Evolutionary conservation across 2,797 vertebrate genomes (phyloP).

Genomic region (Rhynchotus rufescens): DNA sequence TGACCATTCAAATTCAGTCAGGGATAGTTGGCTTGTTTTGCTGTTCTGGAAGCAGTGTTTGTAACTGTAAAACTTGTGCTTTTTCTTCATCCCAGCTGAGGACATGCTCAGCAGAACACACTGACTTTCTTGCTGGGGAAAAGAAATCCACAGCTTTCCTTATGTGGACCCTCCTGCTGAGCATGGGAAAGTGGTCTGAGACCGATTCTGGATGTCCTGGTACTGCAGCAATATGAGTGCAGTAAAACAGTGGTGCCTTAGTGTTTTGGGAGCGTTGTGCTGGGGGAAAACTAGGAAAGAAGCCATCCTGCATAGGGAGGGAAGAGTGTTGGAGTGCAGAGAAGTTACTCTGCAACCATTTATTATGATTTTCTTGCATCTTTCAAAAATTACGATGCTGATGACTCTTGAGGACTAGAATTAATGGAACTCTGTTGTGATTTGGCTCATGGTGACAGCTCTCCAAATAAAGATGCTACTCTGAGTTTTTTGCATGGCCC

Average conservation of each 20-base stretch:
- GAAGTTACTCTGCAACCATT: not conserved
- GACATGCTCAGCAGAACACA: not conserved
- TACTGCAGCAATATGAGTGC: not conserved
- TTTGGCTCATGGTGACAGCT: not conserved
- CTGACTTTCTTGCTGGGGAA: not conserved
- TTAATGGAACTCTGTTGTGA: not conserved
- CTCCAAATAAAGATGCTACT: not conserved
- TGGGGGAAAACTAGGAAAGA: not conserved
- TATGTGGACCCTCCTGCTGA: not conserved
- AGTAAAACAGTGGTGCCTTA: not conserved
- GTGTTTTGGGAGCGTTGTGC: not conserved
- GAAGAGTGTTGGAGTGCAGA: not conserved
- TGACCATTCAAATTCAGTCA: not conserved
- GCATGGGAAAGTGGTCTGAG: not conserved
- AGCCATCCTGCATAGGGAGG: too few relatives aligned
- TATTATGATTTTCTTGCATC: not conserved
- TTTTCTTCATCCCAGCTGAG: too few relatives aligned
- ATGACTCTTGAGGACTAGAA: not conserved
- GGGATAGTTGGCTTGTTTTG: not conserved
- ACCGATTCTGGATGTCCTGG: too few relatives aligned
- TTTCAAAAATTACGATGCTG: not conserved
- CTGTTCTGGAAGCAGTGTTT: not conserved
- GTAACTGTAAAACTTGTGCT: not conserved
- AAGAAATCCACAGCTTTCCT: not conserved
- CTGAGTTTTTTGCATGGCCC: not conserved